Percentiles rank a stretch among this genome's conserved stretches.
phyloP scores from a whole-genome alignment of 2,113 vertebrate species.

The Podarcis muralis region DNA sequence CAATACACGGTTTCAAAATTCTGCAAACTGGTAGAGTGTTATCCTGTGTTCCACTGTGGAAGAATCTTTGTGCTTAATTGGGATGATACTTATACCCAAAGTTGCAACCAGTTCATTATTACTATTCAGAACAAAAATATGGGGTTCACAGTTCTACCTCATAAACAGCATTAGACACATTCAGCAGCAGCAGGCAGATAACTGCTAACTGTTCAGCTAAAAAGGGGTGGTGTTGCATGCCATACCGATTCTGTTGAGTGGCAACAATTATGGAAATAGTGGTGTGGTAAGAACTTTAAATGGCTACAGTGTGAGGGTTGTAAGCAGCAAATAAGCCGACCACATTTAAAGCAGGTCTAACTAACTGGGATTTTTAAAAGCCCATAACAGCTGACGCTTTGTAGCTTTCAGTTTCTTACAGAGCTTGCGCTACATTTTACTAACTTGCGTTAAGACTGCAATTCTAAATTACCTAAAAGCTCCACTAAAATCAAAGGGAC shows the following conservation, averaged over 20 bases:
- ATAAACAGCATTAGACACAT: neutral
- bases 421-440: neutral
- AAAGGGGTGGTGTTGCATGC: neutral
- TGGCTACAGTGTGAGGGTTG: neutral
- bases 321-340: neutral
- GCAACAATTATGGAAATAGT: neutral
- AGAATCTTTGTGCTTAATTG: neutral
- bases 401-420: neutral
- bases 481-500: neutral
- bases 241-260: neutral
- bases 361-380: neutral
- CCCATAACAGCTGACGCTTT: neutral
- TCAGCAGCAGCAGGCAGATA: neutral
- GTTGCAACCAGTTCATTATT: neutral
- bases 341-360: neutral
- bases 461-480: neutral
- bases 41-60: neutral
- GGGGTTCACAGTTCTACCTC: neutral
- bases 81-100: neutral
- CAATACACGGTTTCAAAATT: conserved; percentile 13
- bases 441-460: neutral
- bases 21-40: neutral
- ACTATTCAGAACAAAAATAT: neutral
- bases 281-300: neutral
- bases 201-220: neutral